These are phyloP conservation scores for Urocyon cinereoargenteus DNA, from an alignment of 2,797 vertebrate species.

Conservation along the genomic window DNA sequence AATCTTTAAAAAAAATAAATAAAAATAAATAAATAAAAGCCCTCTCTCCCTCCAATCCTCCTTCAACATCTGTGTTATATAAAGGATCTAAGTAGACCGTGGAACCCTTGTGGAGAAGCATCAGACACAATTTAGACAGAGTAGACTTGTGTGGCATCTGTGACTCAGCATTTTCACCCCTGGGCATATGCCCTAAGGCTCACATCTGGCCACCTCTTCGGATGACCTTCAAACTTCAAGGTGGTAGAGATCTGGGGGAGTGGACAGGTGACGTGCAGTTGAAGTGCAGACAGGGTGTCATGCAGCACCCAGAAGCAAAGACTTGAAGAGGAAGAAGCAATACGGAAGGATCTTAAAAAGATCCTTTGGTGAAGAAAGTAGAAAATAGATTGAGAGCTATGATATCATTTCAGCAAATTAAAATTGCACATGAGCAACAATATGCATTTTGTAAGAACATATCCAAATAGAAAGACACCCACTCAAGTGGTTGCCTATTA, in stretches of 20 bases:
- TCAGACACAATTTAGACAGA: not conserved
- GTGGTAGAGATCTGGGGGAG: not conserved
- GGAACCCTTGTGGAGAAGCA: not conserved
- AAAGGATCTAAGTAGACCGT: not conserved
- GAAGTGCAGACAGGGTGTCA: accelerated
- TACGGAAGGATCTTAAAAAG: not conserved
- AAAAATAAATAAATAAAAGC: not conserved
- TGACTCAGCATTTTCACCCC: too few relatives aligned
- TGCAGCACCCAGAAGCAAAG: not conserved
- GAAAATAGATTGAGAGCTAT: not conserved
- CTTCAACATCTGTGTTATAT: not conserved
- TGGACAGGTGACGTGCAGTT: not conserved
- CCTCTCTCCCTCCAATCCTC: not conserved
- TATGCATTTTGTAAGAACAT: not conserved
- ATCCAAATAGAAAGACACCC: not conserved
- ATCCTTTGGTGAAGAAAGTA: not conserved
- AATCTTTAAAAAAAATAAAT: too few relatives aligned
- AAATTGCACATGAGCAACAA: not conserved
- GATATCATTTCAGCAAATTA: not conserved
- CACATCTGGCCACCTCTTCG: not conserved
- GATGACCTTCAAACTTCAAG: not conserved
- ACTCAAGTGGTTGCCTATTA: not conserved
- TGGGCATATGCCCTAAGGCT: not conserved
- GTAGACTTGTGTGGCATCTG: not conserved
- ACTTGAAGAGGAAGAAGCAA: accelerated